Conservation (phyloP, 2,113 vertebrate species). For the Dasyornis broadbenti region DNA sequence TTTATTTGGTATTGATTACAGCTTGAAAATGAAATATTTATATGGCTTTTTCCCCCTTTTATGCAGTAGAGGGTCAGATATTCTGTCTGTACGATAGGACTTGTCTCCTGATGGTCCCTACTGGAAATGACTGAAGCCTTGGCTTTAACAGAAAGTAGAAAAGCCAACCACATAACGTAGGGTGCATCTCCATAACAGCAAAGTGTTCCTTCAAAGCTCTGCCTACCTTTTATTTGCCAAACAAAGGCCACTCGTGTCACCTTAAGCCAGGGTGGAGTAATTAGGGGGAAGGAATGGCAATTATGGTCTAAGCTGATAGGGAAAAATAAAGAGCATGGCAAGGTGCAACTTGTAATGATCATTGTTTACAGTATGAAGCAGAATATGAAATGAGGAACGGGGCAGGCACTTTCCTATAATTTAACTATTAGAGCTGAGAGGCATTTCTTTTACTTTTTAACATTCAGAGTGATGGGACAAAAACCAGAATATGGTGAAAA, state of each 20-base stretch:
- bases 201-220: not conserved
- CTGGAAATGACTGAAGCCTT: not conserved
- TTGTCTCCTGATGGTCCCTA: not conserved
- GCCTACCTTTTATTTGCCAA: conserved; percentile 17
- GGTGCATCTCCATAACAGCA: not conserved
- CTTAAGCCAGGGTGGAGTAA: conserved; percentile 54
- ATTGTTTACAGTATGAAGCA: conserved; percentile 7
- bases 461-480: not conserved
- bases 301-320: conserved; percentile 30
- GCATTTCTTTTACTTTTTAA: not conserved
- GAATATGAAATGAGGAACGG: not conserved
- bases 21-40: not conserved
- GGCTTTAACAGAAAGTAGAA: not conserved
- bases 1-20: not conserved
- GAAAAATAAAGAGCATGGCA: not conserved
- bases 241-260: conserved; percentile 12
- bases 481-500: not conserved
- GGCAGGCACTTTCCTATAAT: not conserved
- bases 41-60: not conserved
- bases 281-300: conserved; percentile 7
- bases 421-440: not conserved
- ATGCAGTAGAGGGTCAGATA: not conserved
- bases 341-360: not conserved
- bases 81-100: not conserved
- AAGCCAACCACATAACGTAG: not conserved